phyloP scores from a whole-genome alignment of 1,140 invertebrate genomes.

The Drosophila pandora region DNA sequence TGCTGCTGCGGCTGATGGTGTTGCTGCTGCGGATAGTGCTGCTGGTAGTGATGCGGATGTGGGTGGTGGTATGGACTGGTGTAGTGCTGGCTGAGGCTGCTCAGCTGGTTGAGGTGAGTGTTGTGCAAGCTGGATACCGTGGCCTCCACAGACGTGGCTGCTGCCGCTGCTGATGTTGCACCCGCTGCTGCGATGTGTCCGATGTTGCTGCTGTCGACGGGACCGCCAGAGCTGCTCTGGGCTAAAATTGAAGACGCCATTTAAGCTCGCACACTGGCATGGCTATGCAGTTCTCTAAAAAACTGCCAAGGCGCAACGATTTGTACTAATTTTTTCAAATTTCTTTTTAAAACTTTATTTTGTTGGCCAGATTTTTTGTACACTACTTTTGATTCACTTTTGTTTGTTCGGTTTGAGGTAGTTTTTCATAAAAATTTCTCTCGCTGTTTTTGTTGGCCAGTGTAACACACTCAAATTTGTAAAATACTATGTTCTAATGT shows the following conservation, averaged over 20 bases:
- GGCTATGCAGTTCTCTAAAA: conserved; percentile 68
- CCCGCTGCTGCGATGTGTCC: conserved; percentile 9
- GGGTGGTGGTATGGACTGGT: conserved; percentile 55
- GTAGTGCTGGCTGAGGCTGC: conserved; percentile 77
- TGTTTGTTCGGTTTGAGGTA: conserved; percentile 56
- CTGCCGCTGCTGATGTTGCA: conserved; percentile 45
- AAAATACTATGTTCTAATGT: not conserved
- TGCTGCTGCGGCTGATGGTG: conserved; percentile 60
- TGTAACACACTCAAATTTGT: conserved; percentile 24
- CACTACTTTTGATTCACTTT: conserved; percentile 51
- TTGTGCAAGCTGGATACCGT: conserved; percentile 66
- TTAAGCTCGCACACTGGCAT: conserved; percentile 75
- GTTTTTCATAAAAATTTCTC: conserved; percentile 45
- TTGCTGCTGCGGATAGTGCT: conserved; percentile 52
- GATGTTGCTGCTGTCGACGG: conserved; percentile 59
- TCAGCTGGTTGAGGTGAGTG: conserved; percentile 77
- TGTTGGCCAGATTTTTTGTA: conserved; percentile 38
- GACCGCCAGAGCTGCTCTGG: conserved; percentile 69
- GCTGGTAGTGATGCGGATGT: conserved; percentile 56
- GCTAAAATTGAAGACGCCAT: conserved; percentile 83
- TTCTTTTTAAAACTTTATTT: conserved; percentile 3
- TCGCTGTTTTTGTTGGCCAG: conserved; percentile 23
- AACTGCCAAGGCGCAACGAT: conserved; percentile 15
- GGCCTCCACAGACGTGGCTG: conserved; percentile 58
- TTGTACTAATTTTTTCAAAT: conserved; percentile 27